A percentile compares a stretch with the other conserved stretches of the same genome.
Conservation (phyloP, 2,888 invertebrate species). For the Xylophagus ater region DNA sequence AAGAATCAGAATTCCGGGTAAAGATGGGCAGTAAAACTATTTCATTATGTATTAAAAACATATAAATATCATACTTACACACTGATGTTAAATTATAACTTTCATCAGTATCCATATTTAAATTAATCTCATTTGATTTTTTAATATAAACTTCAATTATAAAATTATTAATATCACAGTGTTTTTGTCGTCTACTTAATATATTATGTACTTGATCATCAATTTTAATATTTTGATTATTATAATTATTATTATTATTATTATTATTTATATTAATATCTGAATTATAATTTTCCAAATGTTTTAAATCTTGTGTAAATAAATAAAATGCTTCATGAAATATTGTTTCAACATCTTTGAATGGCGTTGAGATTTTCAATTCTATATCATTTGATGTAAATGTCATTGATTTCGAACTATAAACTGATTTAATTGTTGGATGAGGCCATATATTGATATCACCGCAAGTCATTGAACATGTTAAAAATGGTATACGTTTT, state of each 20-base stretch:
- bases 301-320: slow-evolving; percentile 32
- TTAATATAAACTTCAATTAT: slow-evolving; percentile 43
- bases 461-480: slow-evolving; percentile 71
- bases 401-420: slow-evolving; percentile 52
- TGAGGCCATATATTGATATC: slow-evolving; percentile 63
- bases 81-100: slow-evolving; percentile 56
- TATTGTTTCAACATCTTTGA: slow-evolving; percentile 27
- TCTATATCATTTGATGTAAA: slow-evolving; percentile 35
- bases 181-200: slow-evolving; percentile 18
- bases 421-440: slow-evolving; percentile 58
- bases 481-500: slow-evolving; percentile 50
- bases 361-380: slow-evolving; percentile 30
- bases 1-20: no score
- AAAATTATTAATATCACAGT: slow-evolving; percentile 32
- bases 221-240: slow-evolving; percentile 10
- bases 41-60: no score
- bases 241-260: slow-evolving; percentile 1
- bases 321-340: slow-evolving; percentile 31
- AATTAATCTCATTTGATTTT: slow-evolving; percentile 44
- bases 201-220: slow-evolving; percentile 18
- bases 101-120: slow-evolving; percentile 60
- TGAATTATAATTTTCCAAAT: slow-evolving; percentile 30
- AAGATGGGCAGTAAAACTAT: no score
- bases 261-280: slow-evolving; percentile 7
- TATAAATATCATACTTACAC: slow-evolving; percentile 30